Evolutionary conservation across 2,113 vertebrate species (phyloP).

Genomic region (Mus musculus): DNA sequence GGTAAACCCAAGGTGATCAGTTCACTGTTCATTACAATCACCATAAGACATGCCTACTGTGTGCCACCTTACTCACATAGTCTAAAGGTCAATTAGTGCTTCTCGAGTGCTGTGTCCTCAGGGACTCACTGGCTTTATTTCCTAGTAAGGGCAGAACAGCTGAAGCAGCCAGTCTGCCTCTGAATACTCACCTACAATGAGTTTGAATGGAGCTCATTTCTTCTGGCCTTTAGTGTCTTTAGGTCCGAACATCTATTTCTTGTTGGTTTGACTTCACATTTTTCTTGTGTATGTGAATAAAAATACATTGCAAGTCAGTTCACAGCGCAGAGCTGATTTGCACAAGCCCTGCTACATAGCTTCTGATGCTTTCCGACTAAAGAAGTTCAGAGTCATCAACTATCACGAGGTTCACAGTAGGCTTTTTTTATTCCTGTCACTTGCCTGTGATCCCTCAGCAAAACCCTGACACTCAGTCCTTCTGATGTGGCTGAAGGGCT

Average conservation of each 20-base stretch:
- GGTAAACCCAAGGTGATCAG: background rate
- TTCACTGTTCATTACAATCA: background rate
- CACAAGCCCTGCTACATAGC: background rate
- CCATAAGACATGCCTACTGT: background rate
- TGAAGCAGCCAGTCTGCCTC: background rate
- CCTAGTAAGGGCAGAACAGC: background rate
- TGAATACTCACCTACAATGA: background rate
- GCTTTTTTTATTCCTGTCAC: conserved; percentile 3
- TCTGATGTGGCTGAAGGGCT: background rate
- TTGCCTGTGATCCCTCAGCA: background rate
- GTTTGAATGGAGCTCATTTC: background rate
- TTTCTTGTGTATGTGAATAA: background rate
- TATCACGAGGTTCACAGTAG: background rate
- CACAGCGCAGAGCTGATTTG: background rate
- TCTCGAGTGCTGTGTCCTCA: background rate
- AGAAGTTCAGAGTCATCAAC: background rate
- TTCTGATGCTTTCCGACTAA: background rate
- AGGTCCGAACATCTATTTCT: background rate
- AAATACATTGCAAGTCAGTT: background rate
- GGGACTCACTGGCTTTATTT: background rate
- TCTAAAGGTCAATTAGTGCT: background rate
- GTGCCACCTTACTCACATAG: background rate
- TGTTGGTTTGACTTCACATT: background rate
- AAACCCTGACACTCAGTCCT: background rate
- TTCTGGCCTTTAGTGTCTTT: conserved; percentile 40